Evolutionary conservation across 2,797 vertebrate species (phyloP).

Genomic region (Alauda arvensis): DNA sequence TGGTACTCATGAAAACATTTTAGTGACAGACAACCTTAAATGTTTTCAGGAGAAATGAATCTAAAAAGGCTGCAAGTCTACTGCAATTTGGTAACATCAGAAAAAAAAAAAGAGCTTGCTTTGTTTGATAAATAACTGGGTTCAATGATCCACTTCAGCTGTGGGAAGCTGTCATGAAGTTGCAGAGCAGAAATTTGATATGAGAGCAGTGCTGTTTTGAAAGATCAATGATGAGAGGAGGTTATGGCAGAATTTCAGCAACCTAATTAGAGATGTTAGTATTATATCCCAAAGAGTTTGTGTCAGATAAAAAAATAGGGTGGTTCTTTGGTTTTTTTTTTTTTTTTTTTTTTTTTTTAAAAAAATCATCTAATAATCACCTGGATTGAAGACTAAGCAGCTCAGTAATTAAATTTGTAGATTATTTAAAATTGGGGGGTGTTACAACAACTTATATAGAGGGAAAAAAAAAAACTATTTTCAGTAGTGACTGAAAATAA

Average conservation of each 20-base stretch:
- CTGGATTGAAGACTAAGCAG: neutral
- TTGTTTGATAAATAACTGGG: neutral
- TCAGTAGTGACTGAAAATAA: neutral
- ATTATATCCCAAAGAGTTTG: neutral
- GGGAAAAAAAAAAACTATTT: neutral
- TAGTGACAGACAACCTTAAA: neutral
- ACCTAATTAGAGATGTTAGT: neutral
- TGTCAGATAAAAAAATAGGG: neutral
- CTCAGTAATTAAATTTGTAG: neutral
- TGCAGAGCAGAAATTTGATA: slow-evolving; percentile 5
- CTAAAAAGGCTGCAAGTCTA: neutral
- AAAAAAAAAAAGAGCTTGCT: neutral
- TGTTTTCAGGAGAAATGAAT: neutral
- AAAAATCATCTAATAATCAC: slow-evolving; percentile 7
- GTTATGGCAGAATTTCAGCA: slow-evolving; percentile 16
- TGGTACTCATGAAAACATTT: neutral
- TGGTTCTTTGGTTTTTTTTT: too few relatives aligned
- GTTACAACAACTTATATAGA: neutral
- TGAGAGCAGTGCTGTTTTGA: neutral
- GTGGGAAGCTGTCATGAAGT: neutral
- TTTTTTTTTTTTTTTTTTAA: neutral
- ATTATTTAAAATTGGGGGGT: neutral
- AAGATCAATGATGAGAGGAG: slow-evolving; percentile 7
- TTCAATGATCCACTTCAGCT: neutral
- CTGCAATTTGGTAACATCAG: neutral